phyloP scores from a whole-genome alignment of 2,888 invertebrate species.

The Drosophila merina region DNA sequence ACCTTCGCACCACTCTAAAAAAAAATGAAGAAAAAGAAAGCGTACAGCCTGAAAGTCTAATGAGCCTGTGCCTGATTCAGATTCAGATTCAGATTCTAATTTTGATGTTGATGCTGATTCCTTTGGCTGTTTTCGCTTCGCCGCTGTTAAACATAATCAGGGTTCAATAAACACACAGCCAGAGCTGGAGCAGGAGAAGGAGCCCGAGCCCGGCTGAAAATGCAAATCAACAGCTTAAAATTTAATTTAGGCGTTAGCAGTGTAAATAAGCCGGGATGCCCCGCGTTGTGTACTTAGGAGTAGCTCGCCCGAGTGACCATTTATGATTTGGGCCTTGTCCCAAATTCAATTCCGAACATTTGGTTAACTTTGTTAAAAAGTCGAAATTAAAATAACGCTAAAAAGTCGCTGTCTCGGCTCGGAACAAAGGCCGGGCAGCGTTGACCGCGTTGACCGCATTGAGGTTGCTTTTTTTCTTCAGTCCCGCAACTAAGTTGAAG shows the following conservation, averaged over 20 bases:
- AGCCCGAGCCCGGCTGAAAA: conserved; percentile 50
- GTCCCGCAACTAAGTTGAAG: conserved; percentile 52
- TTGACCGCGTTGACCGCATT: conserved; percentile 70
- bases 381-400: conserved; percentile 73
- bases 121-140: conserved; percentile 31
- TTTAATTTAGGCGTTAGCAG: conserved; percentile 72
- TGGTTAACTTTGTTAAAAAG: conserved; percentile 77
- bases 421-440: conserved; percentile 12
- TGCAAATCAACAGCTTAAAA: conserved; percentile 80
- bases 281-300: conserved; percentile 68
- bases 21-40: not conserved
- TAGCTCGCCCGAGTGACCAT: conserved; percentile 61
- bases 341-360: conserved; percentile 73
- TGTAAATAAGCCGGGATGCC: conserved; percentile 61
- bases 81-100: conserved; percentile 45
- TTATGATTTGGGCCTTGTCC: conserved; percentile 62
- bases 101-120: conserved; percentile 43
- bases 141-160: conserved; percentile 61
- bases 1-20: conserved; percentile 1
- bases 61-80: conserved; percentile 58
- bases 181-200: not conserved
- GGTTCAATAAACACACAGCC: conserved; percentile 70
- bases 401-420: conserved; percentile 30
- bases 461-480: conserved; percentile 31
- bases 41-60: conserved; percentile 57